Conservation (phyloP, 2,113 vertebrate genomes). For the Myrmecophaga tridactyla region DNA sequence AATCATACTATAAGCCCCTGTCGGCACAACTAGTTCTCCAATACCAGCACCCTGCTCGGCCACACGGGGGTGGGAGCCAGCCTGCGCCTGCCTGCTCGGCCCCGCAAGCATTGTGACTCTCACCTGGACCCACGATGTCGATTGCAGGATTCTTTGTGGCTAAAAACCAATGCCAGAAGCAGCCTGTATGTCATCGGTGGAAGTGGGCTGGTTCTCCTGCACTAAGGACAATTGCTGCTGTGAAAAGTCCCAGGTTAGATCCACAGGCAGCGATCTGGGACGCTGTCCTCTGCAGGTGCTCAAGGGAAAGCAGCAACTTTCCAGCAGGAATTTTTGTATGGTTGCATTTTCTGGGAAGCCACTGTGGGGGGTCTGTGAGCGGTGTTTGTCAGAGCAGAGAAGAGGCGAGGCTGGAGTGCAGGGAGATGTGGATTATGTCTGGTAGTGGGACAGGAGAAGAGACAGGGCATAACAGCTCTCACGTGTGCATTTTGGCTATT, state of each 20-base stretch:
- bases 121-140: background rate
- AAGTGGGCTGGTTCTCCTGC: background rate
- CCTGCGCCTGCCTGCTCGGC: too few species aligned
- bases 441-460: fast-evolving
- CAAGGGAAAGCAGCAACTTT: background rate
- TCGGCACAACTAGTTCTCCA: fast-evolving
- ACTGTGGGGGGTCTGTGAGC: background rate
- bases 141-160: background rate
- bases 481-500: background rate
- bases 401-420: fast-evolving
- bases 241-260: background rate
- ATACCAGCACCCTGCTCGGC: too few species aligned
- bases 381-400: background rate
- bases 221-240: background rate
- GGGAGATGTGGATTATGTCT: background rate
- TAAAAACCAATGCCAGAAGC: background rate
- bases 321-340: too few species aligned
- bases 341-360: background rate
- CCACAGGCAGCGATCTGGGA: background rate
- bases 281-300: fast-evolving
- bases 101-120: background rate
- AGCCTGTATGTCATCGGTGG: background rate
- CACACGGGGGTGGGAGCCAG: fast-evolving
- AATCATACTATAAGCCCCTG: fast-evolving
- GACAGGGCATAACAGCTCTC: background rate